Evolutionary conservation across 2,888 invertebrate genomes (phyloP), one percentile per base, ranked within the genome.

Genomic region (Tachina grossa): DNA sequence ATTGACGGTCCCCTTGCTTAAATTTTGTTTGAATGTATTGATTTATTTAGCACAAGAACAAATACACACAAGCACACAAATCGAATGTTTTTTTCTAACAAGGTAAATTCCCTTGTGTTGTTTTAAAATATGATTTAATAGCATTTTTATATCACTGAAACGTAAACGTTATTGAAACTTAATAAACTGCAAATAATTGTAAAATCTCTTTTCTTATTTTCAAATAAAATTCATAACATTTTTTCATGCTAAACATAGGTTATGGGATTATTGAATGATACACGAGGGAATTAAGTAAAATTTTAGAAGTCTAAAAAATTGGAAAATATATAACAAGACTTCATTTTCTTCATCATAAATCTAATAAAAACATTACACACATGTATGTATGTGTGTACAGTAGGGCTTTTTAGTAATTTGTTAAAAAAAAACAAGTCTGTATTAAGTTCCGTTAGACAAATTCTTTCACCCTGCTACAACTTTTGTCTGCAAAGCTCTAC

Each of bases 81-180:
- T 75, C 69, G 61, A 69, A 69, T 75, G 53, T 74, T 68, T 51
- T n/a, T 45, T 49, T 49, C n/a, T 22, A 65, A 68, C 66, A 68
- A 80, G 74, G 66, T 74, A 74, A 68, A 74, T 59, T 61, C 71
- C 22, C 45, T 57, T 13, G 41, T 55, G 55, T 57, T 69, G 11
- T 69, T 71, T n/a, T 55, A 22, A 19, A 39, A 13, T 71, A 4
- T 71, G 55, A 55, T 71, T 71, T 22, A 43, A 71, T 53, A 55
- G 41, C 55, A 71, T 57, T 71, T 71, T 43, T 71, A 9, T 53
- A 68, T 41, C 45, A 45, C 9, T 57, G 14, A 55, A 55, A 43
- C 16, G 22, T 55, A 55, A 55, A 69, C 16, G 22, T 43, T 22
- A 55, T 53, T 43, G 53, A 53, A 69, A 69, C 53, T 57, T 14